These are phyloP conservation scores for Zonotrichia leucophrys DNA, from an alignment of 2,113 vertebrate species.

Conservation along the genomic window DNA sequence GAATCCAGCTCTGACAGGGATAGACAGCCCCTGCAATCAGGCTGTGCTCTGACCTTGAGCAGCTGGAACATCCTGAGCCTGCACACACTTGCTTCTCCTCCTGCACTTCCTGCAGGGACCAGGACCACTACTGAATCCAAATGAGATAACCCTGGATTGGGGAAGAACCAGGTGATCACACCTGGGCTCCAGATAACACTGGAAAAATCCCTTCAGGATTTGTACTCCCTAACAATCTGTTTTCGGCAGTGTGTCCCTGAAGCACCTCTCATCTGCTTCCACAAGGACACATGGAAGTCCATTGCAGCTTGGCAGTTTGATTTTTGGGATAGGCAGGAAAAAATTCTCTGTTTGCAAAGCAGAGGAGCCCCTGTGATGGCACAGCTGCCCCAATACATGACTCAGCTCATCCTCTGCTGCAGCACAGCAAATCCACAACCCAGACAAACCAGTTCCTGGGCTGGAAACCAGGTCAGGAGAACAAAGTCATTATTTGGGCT, in stretches of 20 bases:
- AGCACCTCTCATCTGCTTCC: background rate
- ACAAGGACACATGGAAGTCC: too few relatives aligned
- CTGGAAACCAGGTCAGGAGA: background rate
- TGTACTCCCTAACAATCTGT: background rate
- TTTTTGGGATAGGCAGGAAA: background rate
- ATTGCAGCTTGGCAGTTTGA: fast-evolving
- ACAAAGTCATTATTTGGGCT: background rate
- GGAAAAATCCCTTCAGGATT: background rate
- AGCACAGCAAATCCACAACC: background rate
- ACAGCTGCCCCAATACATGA: background rate
- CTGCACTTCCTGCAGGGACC: background rate
- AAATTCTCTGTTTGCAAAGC: background rate
- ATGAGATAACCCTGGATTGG: background rate
- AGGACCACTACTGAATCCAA: background rate
- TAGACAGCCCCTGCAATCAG: background rate
- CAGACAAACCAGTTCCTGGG: background rate
- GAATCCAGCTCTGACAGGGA: background rate
- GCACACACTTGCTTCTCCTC: background rate
- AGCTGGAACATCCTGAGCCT: background rate
- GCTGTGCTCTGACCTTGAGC: background rate
- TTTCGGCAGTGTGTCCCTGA: background rate
- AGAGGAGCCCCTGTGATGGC: background rate
- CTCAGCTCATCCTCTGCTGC: background rate
- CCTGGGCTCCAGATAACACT: background rate
- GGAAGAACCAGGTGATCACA: background rate